Base-by-base conservation (phyloP, 2,888 invertebrate species). In the Noctua comes region DNA sequence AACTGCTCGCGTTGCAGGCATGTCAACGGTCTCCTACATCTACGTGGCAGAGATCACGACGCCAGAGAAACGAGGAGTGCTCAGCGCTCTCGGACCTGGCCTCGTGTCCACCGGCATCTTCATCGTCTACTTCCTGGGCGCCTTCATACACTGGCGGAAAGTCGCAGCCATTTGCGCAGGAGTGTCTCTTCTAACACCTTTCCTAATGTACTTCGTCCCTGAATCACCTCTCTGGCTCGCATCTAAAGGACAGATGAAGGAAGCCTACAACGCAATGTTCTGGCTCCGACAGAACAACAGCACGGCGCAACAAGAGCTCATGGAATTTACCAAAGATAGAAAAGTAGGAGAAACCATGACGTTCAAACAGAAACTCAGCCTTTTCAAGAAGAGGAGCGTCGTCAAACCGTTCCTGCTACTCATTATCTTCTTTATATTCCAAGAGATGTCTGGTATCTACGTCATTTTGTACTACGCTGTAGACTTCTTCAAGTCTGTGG, bases 361-460 rank as follows among this genome's bases (percentile, higher is more conserved):
- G 0, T 94, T 97, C 79, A 93, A 88, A 79, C 92, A 97, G 79
- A 97, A 97, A 87, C 88, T 97, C 21, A 92, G 92, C 1, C 91
- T 97, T 4, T 95, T 97, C 88, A 96, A 96, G 73, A 95, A 97
- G 73, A 95, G 97, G 16, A 97, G 97, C 82, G 97, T 98, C 0
- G 94, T 98, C 85, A 98, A 98, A 90, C 98, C 98, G 0, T 98
- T 98, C 92, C 91, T 97, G 5, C 96, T 98, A 43, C 94, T 98
- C 2, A 96, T 98, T 5, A 92, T 97, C 0, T 98, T 98, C 94
- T 97, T 98, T 90, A 93, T 97, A 18, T 97, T 98, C 87, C 98
- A 98, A 96, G 98, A 98, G 91, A 96, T 98, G 90, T 98, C 98
- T 0, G 98, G 98, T 0, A 98, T 98, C 74, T 98, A 98, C 93